Evolutionary conservation across 2,113 vertebrate species (phyloP).

Genomic region (Dicaeum eximium): DNA sequence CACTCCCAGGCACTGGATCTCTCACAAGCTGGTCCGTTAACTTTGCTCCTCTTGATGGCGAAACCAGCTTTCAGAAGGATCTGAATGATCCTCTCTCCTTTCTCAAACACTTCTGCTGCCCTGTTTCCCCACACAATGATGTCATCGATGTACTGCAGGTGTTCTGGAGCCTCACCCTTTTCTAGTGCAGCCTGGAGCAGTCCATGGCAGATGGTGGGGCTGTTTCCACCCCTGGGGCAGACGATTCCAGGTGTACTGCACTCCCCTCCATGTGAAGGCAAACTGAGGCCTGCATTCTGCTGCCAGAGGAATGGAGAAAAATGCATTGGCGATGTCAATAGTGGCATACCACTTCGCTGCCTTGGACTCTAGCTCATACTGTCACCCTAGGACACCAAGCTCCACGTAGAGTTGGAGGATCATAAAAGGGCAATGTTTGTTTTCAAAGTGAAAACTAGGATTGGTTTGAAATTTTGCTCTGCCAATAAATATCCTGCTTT

Average conservation of each 20-base stretch:
- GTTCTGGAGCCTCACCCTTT: background rate
- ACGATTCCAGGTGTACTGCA: background rate
- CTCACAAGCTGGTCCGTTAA: background rate
- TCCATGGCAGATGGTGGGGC: background rate
- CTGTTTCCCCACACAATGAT: background rate
- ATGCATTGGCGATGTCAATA: accelerated
- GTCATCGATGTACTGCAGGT: accelerated
- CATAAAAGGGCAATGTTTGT: background rate
- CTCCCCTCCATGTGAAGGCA: accelerated
- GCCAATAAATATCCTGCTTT: background rate
- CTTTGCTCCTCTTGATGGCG: background rate
- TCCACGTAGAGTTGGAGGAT: background rate
- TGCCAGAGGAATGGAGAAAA: background rate
- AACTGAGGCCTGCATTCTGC: background rate
- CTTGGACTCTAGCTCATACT: background rate
- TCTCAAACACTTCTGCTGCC: background rate
- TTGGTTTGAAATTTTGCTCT: background rate
- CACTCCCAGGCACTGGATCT: background rate
- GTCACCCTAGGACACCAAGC: no score
- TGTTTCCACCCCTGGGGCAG: background rate
- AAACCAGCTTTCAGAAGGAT: background rate
- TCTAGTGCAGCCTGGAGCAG: background rate
- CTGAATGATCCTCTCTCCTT: background rate
- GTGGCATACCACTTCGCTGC: background rate
- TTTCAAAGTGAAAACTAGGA: background rate